Evolutionary conservation across 2,888 invertebrate species (phyloP).

Genomic region (Mayetiola destructor): DNA sequence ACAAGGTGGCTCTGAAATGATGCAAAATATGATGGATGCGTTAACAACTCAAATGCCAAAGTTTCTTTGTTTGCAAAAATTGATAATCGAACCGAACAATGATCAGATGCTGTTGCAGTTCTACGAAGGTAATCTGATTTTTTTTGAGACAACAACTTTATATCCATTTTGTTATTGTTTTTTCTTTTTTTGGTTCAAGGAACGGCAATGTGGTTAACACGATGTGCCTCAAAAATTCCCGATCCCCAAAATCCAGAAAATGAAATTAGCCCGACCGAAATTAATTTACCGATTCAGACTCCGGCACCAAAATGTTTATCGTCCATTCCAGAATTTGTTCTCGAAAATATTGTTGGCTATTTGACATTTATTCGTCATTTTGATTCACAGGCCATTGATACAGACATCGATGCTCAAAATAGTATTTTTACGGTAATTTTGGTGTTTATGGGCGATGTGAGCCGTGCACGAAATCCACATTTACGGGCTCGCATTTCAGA

Average conservation of each 20-base stretch:
- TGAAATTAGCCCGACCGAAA: constrained; percentile 15
- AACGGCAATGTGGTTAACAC: constrained; percentile 71
- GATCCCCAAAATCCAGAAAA: constrained; percentile 19
- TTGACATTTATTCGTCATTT: constrained; percentile 61
- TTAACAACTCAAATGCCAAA: constrained; percentile 50
- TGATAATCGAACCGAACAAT: constrained; percentile 59
- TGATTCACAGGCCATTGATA: constrained; percentile 46
- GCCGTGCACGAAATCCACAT: constrained; percentile 79
- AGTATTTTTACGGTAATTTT: constrained; percentile 66
- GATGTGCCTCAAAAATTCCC: constrained; percentile 49
- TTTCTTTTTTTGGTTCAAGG: no score
- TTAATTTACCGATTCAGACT: constrained; percentile 45
- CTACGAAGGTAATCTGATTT: no score
- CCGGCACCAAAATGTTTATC: constrained; percentile 52
- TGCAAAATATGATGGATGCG: constrained; percentile 46
- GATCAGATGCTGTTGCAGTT: constrained; percentile 57
- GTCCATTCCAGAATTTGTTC: constrained; percentile 73
- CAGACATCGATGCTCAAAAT: constrained; percentile 46
- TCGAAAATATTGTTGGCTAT: constrained; percentile 75
- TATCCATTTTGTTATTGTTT: no score
- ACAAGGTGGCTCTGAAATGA: constrained; percentile 45
- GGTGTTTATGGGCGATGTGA: constrained; percentile 74
- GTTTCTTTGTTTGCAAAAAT: constrained; percentile 56
- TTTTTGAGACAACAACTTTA: no score
- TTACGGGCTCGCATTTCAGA: constrained; percentile 80